Base-by-base conservation (phyloP, 1,140 invertebrate genomes). In the Grapholita molesta region DNA sequence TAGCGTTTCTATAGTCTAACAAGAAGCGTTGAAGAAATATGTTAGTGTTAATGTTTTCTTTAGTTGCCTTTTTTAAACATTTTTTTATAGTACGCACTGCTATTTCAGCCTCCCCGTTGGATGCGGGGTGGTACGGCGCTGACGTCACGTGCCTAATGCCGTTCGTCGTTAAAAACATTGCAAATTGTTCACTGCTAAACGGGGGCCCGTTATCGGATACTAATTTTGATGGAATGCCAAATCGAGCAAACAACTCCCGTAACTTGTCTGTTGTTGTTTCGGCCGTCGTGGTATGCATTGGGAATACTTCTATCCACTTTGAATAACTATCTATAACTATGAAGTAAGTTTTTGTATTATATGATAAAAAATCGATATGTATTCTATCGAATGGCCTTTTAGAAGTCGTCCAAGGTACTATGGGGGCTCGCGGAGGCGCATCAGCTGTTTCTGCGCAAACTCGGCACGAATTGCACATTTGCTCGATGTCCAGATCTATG, bases 31-130 rank as follows among this genome's bases (percentile, higher is more conserved):
- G n/a, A n/a, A n/a, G n/a, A n/a, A n/a, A n/a, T n/a, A n/a, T n/a
- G n/a, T n/a, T n/a, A n/a, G n/a, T n/a, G n/a, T n/a, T n/a, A n/a
- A n/a, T n/a, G n/a, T n/a, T n/a, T n/a, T n/a, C n/a, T n/a, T n/a
- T n/a, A n/a, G n/a, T n/a, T n/a, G n/a, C n/a, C n/a, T n/a, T n/a
- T n/a, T n/a, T n/a, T n/a, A n/a, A n/a, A n/a, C n/a, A n/a, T n/a
- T n/a, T n/a, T n/a, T n/a, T n/a, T n/a, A n/a, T n/a, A n/a, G n/a
- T n/a, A n/a, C n/a, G n/a, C n/a, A n/a, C n/a, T n/a, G n/a, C n/a
- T n/a, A n/a, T n/a, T n/a, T n/a, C n/a, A n/a, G n/a, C n/a, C n/a
- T 68, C 70, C 2, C 76, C 80, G 66, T 82, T 82, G 11, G 70
- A 72, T 3, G 70, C 42, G 9, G 70, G 76, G 52, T 76, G 68